These are phyloP conservation scores for Torymus texanus DNA, from an alignment of 2,888 invertebrate genomes.

Conservation along the genomic window DNA sequence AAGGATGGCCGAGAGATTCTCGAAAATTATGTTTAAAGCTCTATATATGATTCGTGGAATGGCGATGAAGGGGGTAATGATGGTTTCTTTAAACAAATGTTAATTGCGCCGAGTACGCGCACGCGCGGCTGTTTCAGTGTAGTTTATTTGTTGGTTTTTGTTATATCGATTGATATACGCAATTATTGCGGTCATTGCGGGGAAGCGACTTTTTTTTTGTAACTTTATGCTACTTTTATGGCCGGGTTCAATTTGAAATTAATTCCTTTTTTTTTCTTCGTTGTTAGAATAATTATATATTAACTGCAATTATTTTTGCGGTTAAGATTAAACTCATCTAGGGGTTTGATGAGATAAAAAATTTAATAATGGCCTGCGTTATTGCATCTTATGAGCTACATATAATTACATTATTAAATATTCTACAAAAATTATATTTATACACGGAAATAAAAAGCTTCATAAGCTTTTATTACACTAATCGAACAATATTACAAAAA, in stretches of 20 bases:
- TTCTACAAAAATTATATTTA: no score
- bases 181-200: slow-evolving; percentile 15
- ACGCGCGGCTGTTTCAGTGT: background rate
- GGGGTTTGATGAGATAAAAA: background rate
- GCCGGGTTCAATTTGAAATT: no score
- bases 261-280: no score
- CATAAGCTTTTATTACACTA: no score
- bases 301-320: background rate
- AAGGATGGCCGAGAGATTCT: slow-evolving; percentile 4
- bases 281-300: no score
- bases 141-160: slow-evolving; percentile 1
- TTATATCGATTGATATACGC: slow-evolving; percentile 1
- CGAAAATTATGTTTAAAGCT: slow-evolving; percentile 52
- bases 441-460: no score
- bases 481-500: no score
- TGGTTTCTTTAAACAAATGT: slow-evolving; percentile 51
- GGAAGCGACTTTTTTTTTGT: background rate
- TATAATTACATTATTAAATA: no score
- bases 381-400: no score
- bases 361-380: no score
- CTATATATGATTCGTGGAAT: background rate
- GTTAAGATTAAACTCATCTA: background rate
- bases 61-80: slow-evolving; percentile 9
- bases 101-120: slow-evolving; percentile 39
- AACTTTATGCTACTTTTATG: no score